phyloP scores from a whole-genome alignment of 2,888 invertebrate species.

The Drosophila koepferae region DNA sequence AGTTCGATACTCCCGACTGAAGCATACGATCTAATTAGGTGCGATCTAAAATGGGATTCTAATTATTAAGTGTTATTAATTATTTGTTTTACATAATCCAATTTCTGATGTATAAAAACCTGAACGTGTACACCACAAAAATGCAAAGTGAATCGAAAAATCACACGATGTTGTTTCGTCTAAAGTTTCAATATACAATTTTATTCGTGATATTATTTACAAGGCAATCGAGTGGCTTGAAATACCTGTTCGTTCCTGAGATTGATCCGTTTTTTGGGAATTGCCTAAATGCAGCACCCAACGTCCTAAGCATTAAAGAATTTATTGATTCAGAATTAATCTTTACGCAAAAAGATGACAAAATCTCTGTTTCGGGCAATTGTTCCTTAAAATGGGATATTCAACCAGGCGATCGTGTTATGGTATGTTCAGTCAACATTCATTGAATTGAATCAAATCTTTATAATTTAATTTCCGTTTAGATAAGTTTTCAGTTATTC shows the following conservation, averaged over 20 bases:
- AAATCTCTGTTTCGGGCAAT: slow-evolving; percentile 17
- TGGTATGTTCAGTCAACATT: background rate
- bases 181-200: background rate
- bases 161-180: background rate
- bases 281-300: slow-evolving; percentile 7
- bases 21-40: background rate
- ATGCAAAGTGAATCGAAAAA: background rate
- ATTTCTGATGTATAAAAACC: slow-evolving; percentile 3
- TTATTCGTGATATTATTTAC: background rate
- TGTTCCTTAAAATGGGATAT: slow-evolving; percentile 7
- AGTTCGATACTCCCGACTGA: too few relatives aligned
- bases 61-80: background rate
- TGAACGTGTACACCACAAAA: background rate
- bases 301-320: background rate
- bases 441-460: background rate
- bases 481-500: background rate
- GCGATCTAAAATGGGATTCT: background rate
- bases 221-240: slow-evolving; percentile 18
- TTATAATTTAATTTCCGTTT: too few relatives aligned
- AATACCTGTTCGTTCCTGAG: slow-evolving; percentile 5
- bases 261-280: slow-evolving; percentile 6
- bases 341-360: background rate
- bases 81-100: background rate
- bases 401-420: slow-evolving; percentile 11
- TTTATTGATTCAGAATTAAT: background rate